Conservation (phyloP, 30 jellyfish, hydroid and myxozoan species). For the Turritopsis rubra region DNA sequence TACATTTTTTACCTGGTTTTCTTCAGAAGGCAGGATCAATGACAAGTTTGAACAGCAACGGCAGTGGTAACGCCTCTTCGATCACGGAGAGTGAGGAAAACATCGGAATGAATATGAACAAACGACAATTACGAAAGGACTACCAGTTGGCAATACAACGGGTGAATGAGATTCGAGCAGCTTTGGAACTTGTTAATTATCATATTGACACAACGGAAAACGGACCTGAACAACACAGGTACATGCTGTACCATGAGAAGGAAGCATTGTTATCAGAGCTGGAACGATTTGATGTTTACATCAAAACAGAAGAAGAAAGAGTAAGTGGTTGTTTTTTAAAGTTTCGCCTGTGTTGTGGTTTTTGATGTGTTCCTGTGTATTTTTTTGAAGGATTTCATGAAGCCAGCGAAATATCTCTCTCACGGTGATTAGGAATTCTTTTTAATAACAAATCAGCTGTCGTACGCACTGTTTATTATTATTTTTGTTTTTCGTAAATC, state of each 20-base stretch:
- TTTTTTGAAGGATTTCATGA: background rate
- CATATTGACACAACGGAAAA: constrained; percentile 45
- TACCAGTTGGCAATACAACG: constrained; percentile 81
- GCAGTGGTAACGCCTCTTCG: constrained; percentile 25
- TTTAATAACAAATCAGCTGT: background rate
- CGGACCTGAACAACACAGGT: constrained; percentile 95
- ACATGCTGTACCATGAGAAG: constrained; percentile 60
- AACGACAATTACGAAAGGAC: constrained; percentile 73
- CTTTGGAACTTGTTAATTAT: constrained; percentile 67
- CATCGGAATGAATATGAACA: constrained; percentile 10
- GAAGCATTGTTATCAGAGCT: constrained; percentile 66
- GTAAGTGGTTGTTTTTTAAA: constrained; percentile 33
- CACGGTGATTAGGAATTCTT: background rate
- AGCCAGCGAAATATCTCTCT: background rate
- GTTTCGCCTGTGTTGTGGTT: background rate
- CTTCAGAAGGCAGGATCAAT: constrained; percentile 28
- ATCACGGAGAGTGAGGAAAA: constrained; percentile 32
- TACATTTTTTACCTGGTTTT: background rate
- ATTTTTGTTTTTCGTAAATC: background rate
- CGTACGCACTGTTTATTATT: background rate
- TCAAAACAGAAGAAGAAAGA: constrained; percentile 92
- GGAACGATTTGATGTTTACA: constrained; percentile 66
- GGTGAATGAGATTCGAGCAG: constrained; percentile 70
- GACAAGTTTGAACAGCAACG: constrained; percentile 37
- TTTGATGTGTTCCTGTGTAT: background rate